Conservation (phyloP, 2,113 vertebrate species). For the Furnarius figulus region DNA sequence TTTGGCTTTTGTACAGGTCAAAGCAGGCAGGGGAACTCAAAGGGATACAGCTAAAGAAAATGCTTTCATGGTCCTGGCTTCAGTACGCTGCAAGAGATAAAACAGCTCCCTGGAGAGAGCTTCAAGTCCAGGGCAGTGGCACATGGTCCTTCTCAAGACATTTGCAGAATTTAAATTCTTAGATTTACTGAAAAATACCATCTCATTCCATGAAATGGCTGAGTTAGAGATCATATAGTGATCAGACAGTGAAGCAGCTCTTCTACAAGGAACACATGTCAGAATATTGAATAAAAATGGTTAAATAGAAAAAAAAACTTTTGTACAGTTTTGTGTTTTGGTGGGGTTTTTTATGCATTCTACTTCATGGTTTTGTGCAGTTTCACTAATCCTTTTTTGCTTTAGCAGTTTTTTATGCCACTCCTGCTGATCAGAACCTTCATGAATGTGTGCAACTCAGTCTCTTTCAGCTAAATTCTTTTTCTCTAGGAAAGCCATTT, state of each 20-base stretch:
- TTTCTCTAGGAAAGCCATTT: background rate
- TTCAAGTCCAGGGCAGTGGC: background rate
- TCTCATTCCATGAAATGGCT: background rate
- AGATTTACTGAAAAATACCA: background rate
- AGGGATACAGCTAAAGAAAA: background rate
- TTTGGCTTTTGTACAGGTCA: background rate
- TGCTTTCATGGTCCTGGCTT: background rate
- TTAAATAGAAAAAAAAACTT: background rate
- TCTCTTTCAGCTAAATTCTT: background rate
- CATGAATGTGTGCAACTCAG: background rate
- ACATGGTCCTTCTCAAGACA: background rate
- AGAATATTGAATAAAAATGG: background rate
- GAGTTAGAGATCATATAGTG: background rate
- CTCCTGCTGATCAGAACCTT: background rate
- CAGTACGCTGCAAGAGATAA: background rate
- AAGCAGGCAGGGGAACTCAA: background rate
- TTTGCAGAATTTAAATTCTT: background rate
- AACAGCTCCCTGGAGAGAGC: background rate
- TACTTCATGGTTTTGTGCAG: background rate
- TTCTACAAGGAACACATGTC: background rate
- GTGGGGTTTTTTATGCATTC: background rate
- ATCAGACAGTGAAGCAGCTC: background rate
- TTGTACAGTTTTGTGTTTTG: background rate
- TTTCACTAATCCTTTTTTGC: background rate
- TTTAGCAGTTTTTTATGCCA: background rate